Evolutionary conservation across 2,888 invertebrate genomes (phyloP).

Genomic region (Tetragnatha montana): DNA sequence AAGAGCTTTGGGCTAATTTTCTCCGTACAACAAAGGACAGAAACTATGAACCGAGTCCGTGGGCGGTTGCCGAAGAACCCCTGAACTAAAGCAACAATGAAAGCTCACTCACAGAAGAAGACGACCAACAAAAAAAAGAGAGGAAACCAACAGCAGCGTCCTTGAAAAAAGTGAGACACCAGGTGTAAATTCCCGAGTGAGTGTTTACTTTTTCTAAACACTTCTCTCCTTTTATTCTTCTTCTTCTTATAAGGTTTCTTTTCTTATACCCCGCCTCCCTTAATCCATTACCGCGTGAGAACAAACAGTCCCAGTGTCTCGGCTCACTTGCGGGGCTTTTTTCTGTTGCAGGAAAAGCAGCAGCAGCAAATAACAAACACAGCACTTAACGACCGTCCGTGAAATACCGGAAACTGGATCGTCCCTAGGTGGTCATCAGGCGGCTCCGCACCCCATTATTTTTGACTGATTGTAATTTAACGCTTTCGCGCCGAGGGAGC

Average conservation of each 20-base stretch:
- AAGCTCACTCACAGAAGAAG: neutral
- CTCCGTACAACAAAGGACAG: too few relatives aligned
- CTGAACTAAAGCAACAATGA: too few relatives aligned
- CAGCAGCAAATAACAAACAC: constrained; percentile 43
- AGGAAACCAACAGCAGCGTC: neutral
- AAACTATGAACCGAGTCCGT: too few relatives aligned
- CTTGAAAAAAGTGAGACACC: constrained; percentile 33
- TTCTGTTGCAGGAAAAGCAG: constrained; percentile 29
- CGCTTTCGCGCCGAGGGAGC: constrained; percentile 41
- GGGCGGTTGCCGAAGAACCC: too few relatives aligned
- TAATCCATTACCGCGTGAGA: constrained; percentile 61
- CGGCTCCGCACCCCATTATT: constrained; percentile 55
- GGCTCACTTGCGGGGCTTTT: constrained; percentile 12
- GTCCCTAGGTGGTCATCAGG: constrained; percentile 61
- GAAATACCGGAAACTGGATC: constrained; percentile 54
- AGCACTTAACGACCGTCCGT: constrained; percentile 38
- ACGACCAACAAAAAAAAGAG: neutral
- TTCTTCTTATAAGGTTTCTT: constrained; percentile 2
- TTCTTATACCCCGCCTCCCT: neutral
- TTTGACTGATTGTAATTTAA: constrained; percentile 61
- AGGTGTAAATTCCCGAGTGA: constrained; percentile 43
- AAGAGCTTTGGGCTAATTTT: too few relatives aligned
- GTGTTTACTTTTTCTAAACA: constrained; percentile 51
- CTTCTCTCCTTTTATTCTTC: constrained; percentile 32
- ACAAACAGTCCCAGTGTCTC: constrained; percentile 48